Conservation (phyloP, 2,113 vertebrate genomes). For the Sigmodon hispidus region DNA sequence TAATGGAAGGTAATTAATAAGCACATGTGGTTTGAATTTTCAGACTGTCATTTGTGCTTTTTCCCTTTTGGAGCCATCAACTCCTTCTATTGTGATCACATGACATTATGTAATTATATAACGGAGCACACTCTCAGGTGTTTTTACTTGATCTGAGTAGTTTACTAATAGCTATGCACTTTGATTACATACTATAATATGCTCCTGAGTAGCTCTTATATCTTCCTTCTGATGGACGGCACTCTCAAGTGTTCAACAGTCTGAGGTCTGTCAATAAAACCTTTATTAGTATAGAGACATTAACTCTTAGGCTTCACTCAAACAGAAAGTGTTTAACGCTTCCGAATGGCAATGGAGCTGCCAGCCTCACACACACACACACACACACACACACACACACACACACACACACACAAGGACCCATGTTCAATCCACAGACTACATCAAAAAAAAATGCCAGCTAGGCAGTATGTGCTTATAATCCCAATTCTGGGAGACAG, state of each 20-base stretch:
- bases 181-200: neutral
- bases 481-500: neutral
- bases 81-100: neutral
- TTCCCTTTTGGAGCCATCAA: neutral
- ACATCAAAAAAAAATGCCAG: neutral
- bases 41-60: neutral
- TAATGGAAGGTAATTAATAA: slow-evolving; percentile 12
- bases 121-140: no score
- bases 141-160: neutral
- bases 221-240: neutral
- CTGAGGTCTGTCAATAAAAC: neutral
- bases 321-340: neutral
- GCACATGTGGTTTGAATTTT: neutral
- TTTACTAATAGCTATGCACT: slow-evolving; percentile 10
- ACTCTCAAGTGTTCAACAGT: neutral
- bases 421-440: neutral
- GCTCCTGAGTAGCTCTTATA: neutral
- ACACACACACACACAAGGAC: no score
- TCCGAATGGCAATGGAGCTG: neutral
- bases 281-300: neutral
- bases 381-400: no score
- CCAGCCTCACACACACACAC: no score
- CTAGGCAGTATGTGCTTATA: no score
- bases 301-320: neutral
- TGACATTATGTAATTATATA: neutral